Base-by-base conservation (phyloP, 1,140 invertebrate genomes). In the Zaprionus tsacasi region DNA sequence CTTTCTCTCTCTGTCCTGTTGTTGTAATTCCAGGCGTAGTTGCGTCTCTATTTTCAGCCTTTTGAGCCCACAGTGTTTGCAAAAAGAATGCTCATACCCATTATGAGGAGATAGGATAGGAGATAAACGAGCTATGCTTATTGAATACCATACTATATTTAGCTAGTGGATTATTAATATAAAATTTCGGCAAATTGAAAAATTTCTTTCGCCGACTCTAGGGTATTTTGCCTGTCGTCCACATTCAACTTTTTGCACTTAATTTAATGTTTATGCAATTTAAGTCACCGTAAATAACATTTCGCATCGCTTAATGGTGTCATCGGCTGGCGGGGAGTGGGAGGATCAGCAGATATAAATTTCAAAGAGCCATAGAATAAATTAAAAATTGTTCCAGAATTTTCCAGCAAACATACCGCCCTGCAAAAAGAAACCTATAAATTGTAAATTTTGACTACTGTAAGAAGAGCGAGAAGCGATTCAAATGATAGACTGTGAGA, bases 1-100 rank as follows among this genome's bases (percentile, higher is more conserved):
- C 64, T 65, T 45, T 59, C 61, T 45, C 54, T 15, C 6, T 45
- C n/a, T 69, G 56, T 45, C n/a, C n/a, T 59, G 43, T 67, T 78
- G 68, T 38, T 45, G 8, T 21, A 25, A 50, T 50, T 50, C 17
- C 10, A 25, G 8, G 45, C 45, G 17, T 48, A 48, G 45, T 48
- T 33, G n/a, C 6, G 59, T 27, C 59, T 50, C n/a, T 25, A 30
- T 17, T 33, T 12, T 12, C 58, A 60, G 11, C 40, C 21, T 25
- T 15, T 13, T 43, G 38, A n/a, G 8, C 13, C 25, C 27, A 35
- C 38, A 33, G 45, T 48, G 45, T 3, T 6, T 4, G 45, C 45
- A 11, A 50, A 11, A 50, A 25, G 8, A 50, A 1, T 50, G 17
- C 15, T 50, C 10, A 17, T 1, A 50, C 45, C 15, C 17, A 1